Conservation (phyloP, 2,888 invertebrate species). For the Arrhopalites spinosus region DNA sequence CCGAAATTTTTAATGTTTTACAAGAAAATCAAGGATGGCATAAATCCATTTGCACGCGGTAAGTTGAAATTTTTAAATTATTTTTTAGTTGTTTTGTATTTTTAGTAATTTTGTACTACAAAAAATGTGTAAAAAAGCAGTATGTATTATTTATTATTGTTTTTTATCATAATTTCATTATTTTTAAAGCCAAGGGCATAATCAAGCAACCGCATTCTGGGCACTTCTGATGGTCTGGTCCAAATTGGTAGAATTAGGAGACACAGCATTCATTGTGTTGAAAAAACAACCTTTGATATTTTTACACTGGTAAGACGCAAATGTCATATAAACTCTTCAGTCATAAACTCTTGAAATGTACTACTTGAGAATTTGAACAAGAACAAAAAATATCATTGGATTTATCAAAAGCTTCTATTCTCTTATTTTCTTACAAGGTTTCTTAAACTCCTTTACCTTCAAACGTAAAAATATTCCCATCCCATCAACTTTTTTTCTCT, state of each 20-base stretch:
- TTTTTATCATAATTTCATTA: background rate
- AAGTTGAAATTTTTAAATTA: slow-evolving; percentile 63
- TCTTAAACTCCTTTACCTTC: background rate
- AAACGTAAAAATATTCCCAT: too few relatives aligned
- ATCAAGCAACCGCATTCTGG: slow-evolving; percentile 52
- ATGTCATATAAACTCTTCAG: background rate
- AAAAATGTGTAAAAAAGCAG: background rate
- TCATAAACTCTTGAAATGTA: too few relatives aligned
- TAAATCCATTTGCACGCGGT: slow-evolving; percentile 94
- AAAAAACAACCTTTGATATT: slow-evolving; percentile 53
- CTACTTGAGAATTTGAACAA: too few relatives aligned
- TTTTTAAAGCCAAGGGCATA: slow-evolving; percentile 49
- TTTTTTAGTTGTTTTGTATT: background rate
- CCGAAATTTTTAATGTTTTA: slow-evolving; percentile 87
- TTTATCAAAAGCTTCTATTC: background rate
- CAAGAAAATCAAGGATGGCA: slow-evolving; percentile 82
- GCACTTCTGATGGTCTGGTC: slow-evolving; percentile 47
- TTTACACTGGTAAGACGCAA: slow-evolving; percentile 47
- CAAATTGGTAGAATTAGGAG: slow-evolving; percentile 51
- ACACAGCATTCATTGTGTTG: slow-evolving; percentile 52
- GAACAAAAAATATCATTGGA: too few relatives aligned
- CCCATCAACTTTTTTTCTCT: too few relatives aligned
- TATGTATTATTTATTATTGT: background rate
- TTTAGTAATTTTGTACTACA: background rate
- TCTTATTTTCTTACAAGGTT: background rate